Base-by-base conservation (phyloP, 2,888 invertebrate genomes). In the Balanococcus diminutus region DNA sequence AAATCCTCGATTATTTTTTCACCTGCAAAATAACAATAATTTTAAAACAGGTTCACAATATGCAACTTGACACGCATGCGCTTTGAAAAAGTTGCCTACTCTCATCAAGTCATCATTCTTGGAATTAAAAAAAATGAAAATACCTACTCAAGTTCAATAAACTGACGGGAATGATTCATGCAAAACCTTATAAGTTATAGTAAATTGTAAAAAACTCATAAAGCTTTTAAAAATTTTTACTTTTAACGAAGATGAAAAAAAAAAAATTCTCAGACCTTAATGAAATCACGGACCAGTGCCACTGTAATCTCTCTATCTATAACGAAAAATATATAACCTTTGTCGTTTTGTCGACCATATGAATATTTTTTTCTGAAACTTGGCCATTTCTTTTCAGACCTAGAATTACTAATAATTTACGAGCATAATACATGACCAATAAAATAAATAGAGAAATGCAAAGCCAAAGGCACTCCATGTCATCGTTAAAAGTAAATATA, bases 331-430 rank as follows among this genome's bases (percentile, higher is more conserved):
- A n/a, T n/a, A n/a, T n/a, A n/a, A n/a, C n/a, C n/a, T n/a, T n/a
- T n/a, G n/a, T n/a, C n/a, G n/a, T n/a, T n/a, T n/a, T n/a, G n/a
- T n/a, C n/a, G n/a, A n/a, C 11, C 67, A 51, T 19, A 19, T 51
- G 5, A 51, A 0, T 2, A 19, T 51, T 51, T 51, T 51, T 67
- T 67, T 67, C 28, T 67, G 61, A 67, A 67, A 67, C 61, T 67
- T 22, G 28, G 61, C 75, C 75, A 19, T 75, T 32, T 75, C n/a
- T 32, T 75, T 75, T 75, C 75, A 75, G 75, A 75, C 75, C 75
- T 75, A 75, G 75, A 75, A 75, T 75, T 75, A 75, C 75, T 75
- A 75, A 75, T 75, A 75, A 75, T 75, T 75, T 75, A 75, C 75
- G 61, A 67, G 61, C 61, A 67, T 67, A 75, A 75, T 75, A 75